phyloP scores from a whole-genome alignment of 2,113 vertebrate species.

The Potamarius usumacintae region DNA sequence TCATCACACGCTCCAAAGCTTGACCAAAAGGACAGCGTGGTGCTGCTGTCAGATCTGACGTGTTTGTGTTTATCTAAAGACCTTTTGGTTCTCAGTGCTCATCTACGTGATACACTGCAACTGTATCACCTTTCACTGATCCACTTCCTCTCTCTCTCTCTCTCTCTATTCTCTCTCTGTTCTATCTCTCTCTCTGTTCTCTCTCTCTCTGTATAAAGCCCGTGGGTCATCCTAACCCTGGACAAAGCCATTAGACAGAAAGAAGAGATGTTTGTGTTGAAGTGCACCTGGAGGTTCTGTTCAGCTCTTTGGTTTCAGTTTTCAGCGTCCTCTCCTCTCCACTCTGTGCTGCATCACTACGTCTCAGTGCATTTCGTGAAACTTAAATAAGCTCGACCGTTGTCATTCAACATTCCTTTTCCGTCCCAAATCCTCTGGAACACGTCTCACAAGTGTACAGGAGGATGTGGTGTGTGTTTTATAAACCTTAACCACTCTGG shows the following conservation, averaged over 20 bases:
- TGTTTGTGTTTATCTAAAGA: slow-evolving; percentile 42
- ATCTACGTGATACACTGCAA: slow-evolving; percentile 5
- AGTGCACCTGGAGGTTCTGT: neutral
- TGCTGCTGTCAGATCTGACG: slow-evolving; percentile 16
- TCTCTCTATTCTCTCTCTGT: neutral
- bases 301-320: neutral
- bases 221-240: neutral
- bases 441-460: neutral
- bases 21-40: slow-evolving; percentile 32
- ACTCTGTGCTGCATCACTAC: neutral
- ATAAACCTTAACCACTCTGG: neutral
- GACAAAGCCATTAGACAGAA: neutral
- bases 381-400: neutral
- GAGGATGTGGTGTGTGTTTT: neutral
- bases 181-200: neutral
- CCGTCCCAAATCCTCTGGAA: neutral
- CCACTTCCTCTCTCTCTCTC: neutral
- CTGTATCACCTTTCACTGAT: slow-evolving; percentile 30
- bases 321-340: neutral
- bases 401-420: neutral
- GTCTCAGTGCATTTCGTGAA: neutral
- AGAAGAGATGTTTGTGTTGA: neutral
- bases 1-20: neutral
- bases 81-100: slow-evolving; percentile 44
- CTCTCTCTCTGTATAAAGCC: neutral